Evolutionary conservation across 2,113 vertebrate species (phyloP).

Genomic region (Macrotis lagotis): DNA sequence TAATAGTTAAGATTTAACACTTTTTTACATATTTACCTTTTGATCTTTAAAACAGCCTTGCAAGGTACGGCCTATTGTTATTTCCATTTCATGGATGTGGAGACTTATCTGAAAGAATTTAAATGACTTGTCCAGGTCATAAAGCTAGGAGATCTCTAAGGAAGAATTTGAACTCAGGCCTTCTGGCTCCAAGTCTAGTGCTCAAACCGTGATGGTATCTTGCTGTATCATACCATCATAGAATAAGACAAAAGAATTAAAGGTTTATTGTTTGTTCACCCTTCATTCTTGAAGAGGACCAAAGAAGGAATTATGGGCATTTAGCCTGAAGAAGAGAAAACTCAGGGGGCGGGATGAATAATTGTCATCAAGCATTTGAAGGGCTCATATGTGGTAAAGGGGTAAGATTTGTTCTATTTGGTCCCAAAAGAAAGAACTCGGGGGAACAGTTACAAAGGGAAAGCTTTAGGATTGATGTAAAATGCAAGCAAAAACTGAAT

Average conservation of each 20-base stretch:
- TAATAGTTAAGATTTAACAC: not conserved
- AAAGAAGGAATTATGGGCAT: not conserved
- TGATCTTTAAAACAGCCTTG: not conserved
- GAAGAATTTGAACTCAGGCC: not conserved
- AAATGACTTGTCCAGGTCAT: not conserved
- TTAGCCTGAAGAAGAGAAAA: not conserved
- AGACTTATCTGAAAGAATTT: conserved; percentile 29
- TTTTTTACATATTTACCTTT: not conserved
- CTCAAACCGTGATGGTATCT: not conserved
- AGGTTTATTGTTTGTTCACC: not conserved
- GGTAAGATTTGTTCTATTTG: not conserved
- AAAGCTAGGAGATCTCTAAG: not conserved
- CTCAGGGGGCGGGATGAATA: not conserved
- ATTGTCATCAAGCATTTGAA: not conserved
- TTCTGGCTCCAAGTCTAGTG: not conserved
- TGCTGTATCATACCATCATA: not conserved
- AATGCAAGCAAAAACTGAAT: not conserved
- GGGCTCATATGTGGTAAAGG: not conserved
- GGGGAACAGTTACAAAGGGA: not conserved
- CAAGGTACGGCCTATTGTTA: not conserved
- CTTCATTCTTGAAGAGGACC: not conserved
- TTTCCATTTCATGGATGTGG: not conserved
- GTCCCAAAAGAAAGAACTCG: not conserved
- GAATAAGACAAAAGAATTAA: not conserved
- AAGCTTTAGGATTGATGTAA: not conserved